A percentile compares a stretch with the other conserved stretches of the same genome.
Conservation (phyloP, 2,797 vertebrate species). For the Sphaeramia orbicularis region DNA sequence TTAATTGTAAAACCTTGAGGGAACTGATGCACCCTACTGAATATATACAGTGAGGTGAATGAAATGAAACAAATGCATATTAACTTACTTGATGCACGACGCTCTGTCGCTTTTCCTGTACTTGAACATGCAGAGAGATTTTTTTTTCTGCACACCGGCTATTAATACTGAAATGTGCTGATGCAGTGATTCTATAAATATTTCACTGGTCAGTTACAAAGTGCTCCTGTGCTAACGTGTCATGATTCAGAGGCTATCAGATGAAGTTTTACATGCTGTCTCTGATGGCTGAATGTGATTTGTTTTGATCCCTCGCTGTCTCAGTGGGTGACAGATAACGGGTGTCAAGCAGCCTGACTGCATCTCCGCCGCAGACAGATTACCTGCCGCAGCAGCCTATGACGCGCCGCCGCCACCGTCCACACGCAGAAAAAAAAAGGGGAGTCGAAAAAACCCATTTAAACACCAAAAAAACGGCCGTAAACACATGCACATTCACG, state of each 20-base stretch:
- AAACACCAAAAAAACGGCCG: background rate
- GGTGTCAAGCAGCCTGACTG: conserved; percentile 69
- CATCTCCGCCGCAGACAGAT: conserved; percentile 73
- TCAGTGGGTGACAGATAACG: conserved; percentile 76
- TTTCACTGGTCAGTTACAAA: conserved; percentile 49
- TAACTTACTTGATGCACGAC: background rate
- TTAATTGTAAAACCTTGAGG: no score
- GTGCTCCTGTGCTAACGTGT: conserved; percentile 20
- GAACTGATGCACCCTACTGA: background rate
- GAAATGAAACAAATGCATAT: no score
- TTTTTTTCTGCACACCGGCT: conserved; percentile 1
- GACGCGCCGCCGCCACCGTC: conserved; percentile 4
- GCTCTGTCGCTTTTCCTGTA: background rate
- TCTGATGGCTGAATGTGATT: conserved; percentile 71
- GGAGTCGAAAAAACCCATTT: background rate
- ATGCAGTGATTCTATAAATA: conserved; percentile 36
- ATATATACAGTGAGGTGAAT: background rate
- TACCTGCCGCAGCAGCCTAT: conserved; percentile 45
- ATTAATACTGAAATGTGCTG: conserved; percentile 24
- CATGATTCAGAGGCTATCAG: conserved; percentile 69
- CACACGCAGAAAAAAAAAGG: conserved; percentile 15
- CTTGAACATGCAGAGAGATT: conserved; percentile 7
- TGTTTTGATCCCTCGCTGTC: conserved; percentile 73
- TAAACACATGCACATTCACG: no score
- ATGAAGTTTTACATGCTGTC: conserved; percentile 79